A percentile compares a stretch with the other conserved stretches of the same genome.
Evolutionary conservation across 1,140 invertebrate species (phyloP).

Genomic region (Drosophila ambigua): DNA sequence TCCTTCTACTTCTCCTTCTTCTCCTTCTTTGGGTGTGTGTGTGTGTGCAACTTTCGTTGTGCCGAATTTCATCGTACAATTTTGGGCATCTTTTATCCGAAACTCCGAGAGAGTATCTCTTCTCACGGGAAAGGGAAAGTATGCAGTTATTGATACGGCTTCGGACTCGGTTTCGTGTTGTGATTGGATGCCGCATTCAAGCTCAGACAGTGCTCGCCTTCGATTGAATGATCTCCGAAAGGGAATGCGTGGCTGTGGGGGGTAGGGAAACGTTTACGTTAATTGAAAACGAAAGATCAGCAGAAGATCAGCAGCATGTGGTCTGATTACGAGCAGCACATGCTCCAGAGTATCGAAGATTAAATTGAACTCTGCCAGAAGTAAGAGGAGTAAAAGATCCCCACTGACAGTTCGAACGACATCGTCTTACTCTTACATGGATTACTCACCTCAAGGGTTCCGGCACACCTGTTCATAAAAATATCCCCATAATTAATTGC

Average conservation of each 20-base stretch:
- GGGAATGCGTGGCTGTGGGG: slow-evolving; percentile 6
- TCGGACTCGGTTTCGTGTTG: slow-evolving; percentile 34
- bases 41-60: slow-evolving; percentile 74
- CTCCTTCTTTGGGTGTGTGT: not conserved
- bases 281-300: slow-evolving; percentile 53
- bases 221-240: slow-evolving; percentile 64
- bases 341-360: not conserved
- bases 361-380: not conserved
- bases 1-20: not conserved
- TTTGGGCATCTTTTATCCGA: slow-evolving; percentile 39
- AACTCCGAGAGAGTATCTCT: slow-evolving; percentile 21
- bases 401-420: too few relatives aligned
- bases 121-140: slow-evolving; percentile 76
- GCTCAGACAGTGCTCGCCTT: slow-evolving; percentile 28
- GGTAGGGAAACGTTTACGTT: slow-evolving; percentile 67
- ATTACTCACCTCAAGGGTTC: not conserved
- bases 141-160: slow-evolving; percentile 75
- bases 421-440: too few relatives aligned
- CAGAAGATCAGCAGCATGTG: slow-evolving; percentile 23
- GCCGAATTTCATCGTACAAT: slow-evolving; percentile 78
- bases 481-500: slow-evolving; percentile 56
- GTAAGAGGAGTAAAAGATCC: too few relatives aligned
- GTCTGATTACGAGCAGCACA: slow-evolving; percentile 17
- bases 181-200: slow-evolving; percentile 32
- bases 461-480: slow-evolving; percentile 43